Base-by-base conservation (phyloP, 2,113 vertebrate species). In the Pogona vitticeps region DNA sequence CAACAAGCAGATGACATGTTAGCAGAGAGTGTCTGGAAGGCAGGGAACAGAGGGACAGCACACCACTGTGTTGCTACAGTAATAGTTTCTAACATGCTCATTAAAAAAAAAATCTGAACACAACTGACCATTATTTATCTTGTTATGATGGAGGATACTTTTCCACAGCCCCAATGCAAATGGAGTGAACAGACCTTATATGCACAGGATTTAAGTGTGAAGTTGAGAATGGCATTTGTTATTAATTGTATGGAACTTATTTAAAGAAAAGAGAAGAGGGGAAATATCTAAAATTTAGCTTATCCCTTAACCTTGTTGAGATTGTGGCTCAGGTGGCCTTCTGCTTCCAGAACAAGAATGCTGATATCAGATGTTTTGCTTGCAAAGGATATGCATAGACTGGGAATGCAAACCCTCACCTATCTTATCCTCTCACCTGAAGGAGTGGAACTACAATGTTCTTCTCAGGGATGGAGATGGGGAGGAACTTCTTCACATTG, bases 1-100 rank as follows among this genome's bases (percentile, higher is more conserved):
- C 86, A 67, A 82, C 63, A 86, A 90, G 85, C 76, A 86, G 88
- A 88, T 86, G 89, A 94, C 82, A 94, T 58, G 46, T 90, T 63
- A 84, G 58, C 85, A 86, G 75, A 87, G 89, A 78, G 84, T 1
- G 28, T 78, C 82, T 91, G 90, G 92, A 84, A 92, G 86, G 82
- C 13, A 93, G 86, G 75, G 78, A 71, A 82, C 72, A 52, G 10
- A 33, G 75, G 88, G 86, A 91, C 84, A 61, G 28, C 36, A 40
- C 6, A 76, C 23, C 20, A 18, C 1, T 20, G 14, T 40, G 71
- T 56, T 4, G 21, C 42, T 36, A 21, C 7, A 67, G 33, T 10
- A 28, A 26, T 73, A 36, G 31, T 67, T 82, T 67, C 59, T 56
- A 59, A 61, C 65, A 15, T 13, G 21, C 31, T 12, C 13, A 42